These are phyloP conservation scores for Mimas tiliae DNA, from an alignment of 2,888 invertebrate species.

Conservation along the genomic window DNA sequence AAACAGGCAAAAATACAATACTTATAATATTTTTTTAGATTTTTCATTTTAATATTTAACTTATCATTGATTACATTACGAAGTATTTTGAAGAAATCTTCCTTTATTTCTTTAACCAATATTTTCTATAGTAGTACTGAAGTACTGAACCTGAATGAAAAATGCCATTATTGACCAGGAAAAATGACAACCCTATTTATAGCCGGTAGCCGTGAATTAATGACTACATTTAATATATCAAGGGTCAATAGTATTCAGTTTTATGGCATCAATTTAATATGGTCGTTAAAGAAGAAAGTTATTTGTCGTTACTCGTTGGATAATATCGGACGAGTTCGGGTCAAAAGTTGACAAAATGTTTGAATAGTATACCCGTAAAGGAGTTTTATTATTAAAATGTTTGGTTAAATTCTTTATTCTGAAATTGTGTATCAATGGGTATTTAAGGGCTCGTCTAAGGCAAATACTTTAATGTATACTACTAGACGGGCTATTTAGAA, in stretches of 20 bases:
- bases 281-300: slow-evolving; percentile 24
- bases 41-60: no score
- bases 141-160: no score
- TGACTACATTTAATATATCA: not conserved
- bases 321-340: not conserved
- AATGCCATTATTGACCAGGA: not conserved
- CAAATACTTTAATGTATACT: no score
- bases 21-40: no score
- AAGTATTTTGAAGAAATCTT: no score
- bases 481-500: no score
- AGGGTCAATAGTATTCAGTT: slow-evolving; percentile 14
- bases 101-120: no score
- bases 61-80: no score
- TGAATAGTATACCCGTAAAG: not conserved
- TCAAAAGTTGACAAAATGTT: slow-evolving; percentile 8
- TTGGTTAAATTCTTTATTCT: not conserved
- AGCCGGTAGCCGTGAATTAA: slow-evolving; percentile 7
- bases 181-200: not conserved
- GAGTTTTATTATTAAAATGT: slow-evolving; percentile 9
- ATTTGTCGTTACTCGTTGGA: not conserved
- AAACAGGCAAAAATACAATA: no score
- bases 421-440: not conserved
- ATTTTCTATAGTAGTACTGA: not conserved
- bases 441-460: no score
- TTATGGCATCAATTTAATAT: slow-evolving; percentile 15